Conservation (phyloP, 1,140 invertebrate species). For the Liolophura sinensis region DNA sequence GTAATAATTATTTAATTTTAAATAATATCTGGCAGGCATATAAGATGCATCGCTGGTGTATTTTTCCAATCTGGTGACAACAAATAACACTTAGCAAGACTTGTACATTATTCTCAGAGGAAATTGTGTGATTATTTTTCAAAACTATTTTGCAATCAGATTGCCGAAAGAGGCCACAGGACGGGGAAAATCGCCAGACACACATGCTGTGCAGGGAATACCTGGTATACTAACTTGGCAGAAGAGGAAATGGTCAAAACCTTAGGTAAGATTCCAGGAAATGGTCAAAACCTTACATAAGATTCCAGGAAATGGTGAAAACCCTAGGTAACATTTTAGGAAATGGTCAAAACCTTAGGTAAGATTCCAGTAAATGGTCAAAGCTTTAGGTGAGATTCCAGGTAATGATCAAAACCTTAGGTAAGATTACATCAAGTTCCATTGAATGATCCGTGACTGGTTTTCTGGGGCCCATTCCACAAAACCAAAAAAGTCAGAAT, state of each 20-base stretch:
- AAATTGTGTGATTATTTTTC: not conserved
- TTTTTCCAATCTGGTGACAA: too few relatives aligned
- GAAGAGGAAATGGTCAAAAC: conserved; percentile 30
- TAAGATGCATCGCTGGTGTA: too few relatives aligned
- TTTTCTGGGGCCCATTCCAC: too few relatives aligned
- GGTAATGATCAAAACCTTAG: conserved; percentile 28
- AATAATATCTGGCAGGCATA: not conserved
- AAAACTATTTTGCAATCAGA: conserved; percentile 5
- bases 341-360: conserved; percentile 31
- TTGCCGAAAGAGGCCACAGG: conserved; percentile 20
- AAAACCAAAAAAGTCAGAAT: too few relatives aligned
- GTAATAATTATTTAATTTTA: not conserved
- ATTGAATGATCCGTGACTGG: too few relatives aligned
- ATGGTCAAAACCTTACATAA: too few relatives aligned
- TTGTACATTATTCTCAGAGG: too few relatives aligned
- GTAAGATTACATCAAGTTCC: conserved; percentile 15
- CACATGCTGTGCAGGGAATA: conserved; percentile 26
- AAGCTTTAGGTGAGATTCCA: conserved; percentile 30
- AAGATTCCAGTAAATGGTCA: conserved; percentile 30
- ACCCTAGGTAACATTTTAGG: conserved; percentile 32
- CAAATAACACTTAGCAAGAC: too few relatives aligned
- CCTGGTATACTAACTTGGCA: conserved; percentile 36
- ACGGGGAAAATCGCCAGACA: conserved; percentile 28
- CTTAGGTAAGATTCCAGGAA: too few relatives aligned
- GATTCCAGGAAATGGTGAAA: conserved; percentile 29